phyloP scores from a whole-genome alignment of 2,797 vertebrate species.

The Adrianichthys oophorus region DNA sequence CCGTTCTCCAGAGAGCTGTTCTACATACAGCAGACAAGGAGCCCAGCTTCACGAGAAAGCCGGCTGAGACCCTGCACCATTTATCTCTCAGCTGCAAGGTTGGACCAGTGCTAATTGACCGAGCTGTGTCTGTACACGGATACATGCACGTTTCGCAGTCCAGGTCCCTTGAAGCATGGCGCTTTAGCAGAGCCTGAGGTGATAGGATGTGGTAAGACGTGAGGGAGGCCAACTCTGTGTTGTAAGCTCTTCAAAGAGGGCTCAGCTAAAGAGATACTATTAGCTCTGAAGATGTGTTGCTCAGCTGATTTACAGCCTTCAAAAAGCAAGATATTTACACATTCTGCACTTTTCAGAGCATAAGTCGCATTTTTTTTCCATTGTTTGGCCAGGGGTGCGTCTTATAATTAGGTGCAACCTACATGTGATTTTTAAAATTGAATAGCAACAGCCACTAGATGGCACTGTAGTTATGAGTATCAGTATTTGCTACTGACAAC shows the following conservation, averaged over 20 bases:
- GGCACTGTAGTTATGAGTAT: no score
- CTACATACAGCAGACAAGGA: conserved; percentile 73
- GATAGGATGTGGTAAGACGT: conserved; percentile 62
- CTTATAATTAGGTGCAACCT: no score
- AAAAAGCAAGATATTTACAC: no score
- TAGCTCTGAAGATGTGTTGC: conserved; percentile 23
- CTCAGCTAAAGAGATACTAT: conserved; percentile 48
- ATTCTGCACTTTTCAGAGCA: no score
- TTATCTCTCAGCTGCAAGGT: conserved; percentile 75
- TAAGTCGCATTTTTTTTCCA: no score
- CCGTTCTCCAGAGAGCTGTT: conserved; percentile 70
- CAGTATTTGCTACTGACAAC: no score
- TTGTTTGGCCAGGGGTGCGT: no score
- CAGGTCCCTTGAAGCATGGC: conserved; percentile 60
- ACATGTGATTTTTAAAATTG: no score
- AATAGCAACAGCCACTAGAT: no score
- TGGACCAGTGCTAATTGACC: conserved; percentile 72
- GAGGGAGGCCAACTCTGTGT: conserved; percentile 41
- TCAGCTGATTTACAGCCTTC: no score
- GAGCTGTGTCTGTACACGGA: conserved; percentile 35
- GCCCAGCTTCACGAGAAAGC: conserved; percentile 62
- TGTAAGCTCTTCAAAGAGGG: conserved; percentile 48
- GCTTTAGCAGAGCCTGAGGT: conserved; percentile 64
- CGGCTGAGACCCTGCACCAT: conserved; percentile 74
- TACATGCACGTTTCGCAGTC: conserved; percentile 31